Base-by-base conservation (phyloP, 2,888 invertebrate species). In the Epicampocera succincta region DNA sequence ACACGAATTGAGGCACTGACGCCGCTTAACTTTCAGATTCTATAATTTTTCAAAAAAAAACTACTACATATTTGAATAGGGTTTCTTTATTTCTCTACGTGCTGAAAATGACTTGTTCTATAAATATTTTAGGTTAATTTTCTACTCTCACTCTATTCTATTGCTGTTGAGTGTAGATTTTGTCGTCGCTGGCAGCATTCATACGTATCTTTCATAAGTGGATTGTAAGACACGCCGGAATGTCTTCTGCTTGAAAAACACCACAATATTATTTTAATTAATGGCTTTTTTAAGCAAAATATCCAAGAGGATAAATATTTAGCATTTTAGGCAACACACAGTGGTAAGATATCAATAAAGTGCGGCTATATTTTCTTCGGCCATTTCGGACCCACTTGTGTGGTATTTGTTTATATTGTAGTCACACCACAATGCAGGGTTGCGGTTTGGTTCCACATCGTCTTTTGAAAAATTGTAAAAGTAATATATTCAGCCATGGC, bases 181-280 rank as follows among this genome's bases (percentile, higher is more conserved):
- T 46, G 11, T n/a, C n/a, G 21, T 5, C 50, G 11, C 19, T 17
- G 60, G 44, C 44, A 52, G 63, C 42, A 68, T 50, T 15, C 33
- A 60, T 66, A 50, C 56, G 17, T 42, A 66, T 66, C 29, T 58
- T 66, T 44, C 11, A 44, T 68, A 60, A 60, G 33, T 21, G 68
- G 75, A 68, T 68, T 52, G 60, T 52, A 33, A 75, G 68, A 75
- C 58, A 60, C 60, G 60, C 17, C 42, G 33, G 40, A 60, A 56
- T 66, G 42, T 52, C 5, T 42, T 33, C 17, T 50, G 17, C 1
- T 15, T 19, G 33, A 33, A 33, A 8, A 4, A 9, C 12, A 21
- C 21, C 33, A 15, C 9, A 15, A 58, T 58, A 46, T 42, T 29
- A 11, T 48, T 50, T 48, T 25, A 25, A 3, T 42, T 25, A 11